Evolutionary conservation across 23 tunicate genomes (phyloP).

Genomic region (Aplidium turbinatum): DNA sequence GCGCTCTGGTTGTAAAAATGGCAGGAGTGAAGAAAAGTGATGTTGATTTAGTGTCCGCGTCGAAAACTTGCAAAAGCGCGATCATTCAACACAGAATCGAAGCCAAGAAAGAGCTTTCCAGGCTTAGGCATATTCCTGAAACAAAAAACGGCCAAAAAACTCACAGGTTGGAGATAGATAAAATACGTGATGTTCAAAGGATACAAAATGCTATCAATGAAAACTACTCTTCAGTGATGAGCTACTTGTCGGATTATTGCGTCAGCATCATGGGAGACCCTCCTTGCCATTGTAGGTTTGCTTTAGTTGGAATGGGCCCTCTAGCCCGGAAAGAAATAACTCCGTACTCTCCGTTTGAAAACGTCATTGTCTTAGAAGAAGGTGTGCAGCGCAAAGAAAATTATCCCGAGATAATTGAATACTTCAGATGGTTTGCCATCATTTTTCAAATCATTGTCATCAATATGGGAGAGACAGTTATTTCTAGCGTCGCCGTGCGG

Average conservation of each 20-base stretch:
- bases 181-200: not conserved
- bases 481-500: constrained; percentile 34
- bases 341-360: constrained; percentile 33
- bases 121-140: constrained; percentile 3
- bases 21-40: constrained; percentile 20
- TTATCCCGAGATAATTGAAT: constrained; percentile 29
- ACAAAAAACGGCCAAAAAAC: not conserved
- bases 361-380: constrained; percentile 41
- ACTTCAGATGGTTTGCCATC: constrained; percentile 51
- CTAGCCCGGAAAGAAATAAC: constrained; percentile 47
- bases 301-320: constrained; percentile 38
- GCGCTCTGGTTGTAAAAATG: constrained; percentile 4
- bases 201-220: constrained; percentile 29
- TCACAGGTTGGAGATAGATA: not conserved
- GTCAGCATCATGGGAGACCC: constrained; percentile 48
- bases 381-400: constrained; percentile 46
- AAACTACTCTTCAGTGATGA: constrained; percentile 36
- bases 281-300: constrained; percentile 49
- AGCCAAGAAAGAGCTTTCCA: not conserved
- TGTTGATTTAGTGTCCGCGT: constrained; percentile 1
- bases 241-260: constrained; percentile 23
- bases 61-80: constrained; percentile 7
- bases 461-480: constrained; percentile 32
- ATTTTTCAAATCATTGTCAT: constrained; percentile 52
- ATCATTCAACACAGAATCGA: constrained; percentile 5